Base-by-base conservation (phyloP, 1,140 invertebrate species). In the Philaenus spumarius region DNA sequence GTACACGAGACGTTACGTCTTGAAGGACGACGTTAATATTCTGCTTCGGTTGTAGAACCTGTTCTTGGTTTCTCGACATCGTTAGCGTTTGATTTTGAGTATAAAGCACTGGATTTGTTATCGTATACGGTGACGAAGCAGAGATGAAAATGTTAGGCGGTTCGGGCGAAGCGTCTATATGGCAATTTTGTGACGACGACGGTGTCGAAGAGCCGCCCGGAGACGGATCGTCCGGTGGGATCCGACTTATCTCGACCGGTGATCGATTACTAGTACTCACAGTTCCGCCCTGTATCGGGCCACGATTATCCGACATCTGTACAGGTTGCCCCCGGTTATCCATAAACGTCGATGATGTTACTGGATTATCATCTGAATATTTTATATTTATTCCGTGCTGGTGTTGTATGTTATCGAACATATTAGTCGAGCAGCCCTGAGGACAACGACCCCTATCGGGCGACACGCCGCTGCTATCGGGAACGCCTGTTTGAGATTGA, bases 251-350 rank as follows among this genome's bases (percentile, higher is more conserved):
- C 35, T 60, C 61, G 11, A 53, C 57, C 20, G 65, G 65, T 48
- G 64, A 65, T 40, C 84, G 82, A 63, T 86, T 83, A 69, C 85
- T 87, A 1, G 86, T 87, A 64, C 84, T 86, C 4, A 88, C 82
- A 7, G 85, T 81, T 1, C 83, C 85, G 14, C 84, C 85, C 72
- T 87, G 85, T 59, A 87, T 87, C 0, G 84, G 86, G 60, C 82
- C 75, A 12, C 86, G 75, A 39, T 77, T 68, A 55, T 71, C 68
- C 59, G 74, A 63, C 45, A 86, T 77, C 39, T 76, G 67, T 47
- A 69, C 68, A 59, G 75, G 63, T 43, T 73, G 69, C 55, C 67
- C 60, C 30, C 58, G 72, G 63, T 80, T 77, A 35, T 85, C 83
- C 1, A 77, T 76, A 61, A 80, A 83, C 1, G 83, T 85, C 1